phyloP scores from a whole-genome alignment of 2,113 vertebrate species.

The Poecile atricapillus region DNA sequence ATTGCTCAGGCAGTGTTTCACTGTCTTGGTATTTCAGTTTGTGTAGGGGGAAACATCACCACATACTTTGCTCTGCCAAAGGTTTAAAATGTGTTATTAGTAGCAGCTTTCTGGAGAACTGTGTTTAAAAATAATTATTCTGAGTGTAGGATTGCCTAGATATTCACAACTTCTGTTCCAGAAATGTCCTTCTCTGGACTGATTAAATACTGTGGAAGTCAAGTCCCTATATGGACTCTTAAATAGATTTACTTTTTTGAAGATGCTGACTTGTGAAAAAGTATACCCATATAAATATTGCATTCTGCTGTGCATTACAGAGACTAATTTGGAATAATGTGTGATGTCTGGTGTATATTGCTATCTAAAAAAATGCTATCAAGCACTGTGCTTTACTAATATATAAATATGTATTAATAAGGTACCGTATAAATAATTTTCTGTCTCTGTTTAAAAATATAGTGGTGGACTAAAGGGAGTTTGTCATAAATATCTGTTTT shows the following conservation, averaged over 20 bases:
- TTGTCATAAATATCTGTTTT: neutral
- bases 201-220: neutral
- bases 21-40: neutral
- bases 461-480: neutral
- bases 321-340: neutral
- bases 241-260: neutral
- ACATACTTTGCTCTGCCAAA: neutral
- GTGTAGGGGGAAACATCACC: neutral
- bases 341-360: neutral
- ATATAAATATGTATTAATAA: neutral
- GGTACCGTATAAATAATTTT: neutral
- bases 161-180: neutral
- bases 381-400: neutral
- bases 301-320: neutral
- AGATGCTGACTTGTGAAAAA: neutral
- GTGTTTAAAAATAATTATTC: slow-evolving; percentile 23
- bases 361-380: neutral
- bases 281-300: neutral
- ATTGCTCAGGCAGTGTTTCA: neutral
- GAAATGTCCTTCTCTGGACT: neutral
- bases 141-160: neutral
- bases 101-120: neutral
- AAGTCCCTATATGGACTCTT: neutral
- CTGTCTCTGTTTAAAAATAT: neutral
- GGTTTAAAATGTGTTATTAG: neutral